Conservation (phyloP, 2,888 invertebrate genomes). For the Mesodorylaimus sp. region DNA sequence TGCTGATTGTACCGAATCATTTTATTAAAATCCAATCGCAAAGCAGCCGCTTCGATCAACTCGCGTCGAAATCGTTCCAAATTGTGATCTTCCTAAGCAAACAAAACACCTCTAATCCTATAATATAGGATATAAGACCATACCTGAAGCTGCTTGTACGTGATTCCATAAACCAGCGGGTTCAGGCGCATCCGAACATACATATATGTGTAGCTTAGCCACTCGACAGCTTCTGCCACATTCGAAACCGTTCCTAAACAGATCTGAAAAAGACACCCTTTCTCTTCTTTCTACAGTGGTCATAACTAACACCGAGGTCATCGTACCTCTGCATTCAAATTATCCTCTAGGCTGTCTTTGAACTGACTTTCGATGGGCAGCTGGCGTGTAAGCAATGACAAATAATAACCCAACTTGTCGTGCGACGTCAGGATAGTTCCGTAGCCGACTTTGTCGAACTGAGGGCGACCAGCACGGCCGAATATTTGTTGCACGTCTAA, state of each 20-base stretch:
- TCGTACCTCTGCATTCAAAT: conserved; percentile 82
- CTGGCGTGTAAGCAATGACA: conserved; percentile 80
- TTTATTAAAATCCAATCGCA: conserved; percentile 65
- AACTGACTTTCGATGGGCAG: conserved; percentile 97
- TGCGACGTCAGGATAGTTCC: conserved; percentile 86
- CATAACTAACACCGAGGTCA: too few species aligned
- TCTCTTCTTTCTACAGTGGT: too few species aligned
- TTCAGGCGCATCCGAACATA: conserved; percentile 82
- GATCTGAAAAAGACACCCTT: conserved; percentile 41
- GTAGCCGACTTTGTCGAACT: conserved; percentile 64
- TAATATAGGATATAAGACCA: background rate
- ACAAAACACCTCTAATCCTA: background rate
- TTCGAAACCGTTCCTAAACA: conserved; percentile 87
- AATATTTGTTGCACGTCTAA: conserved; percentile 95
- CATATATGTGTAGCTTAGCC: conserved; percentile 91
- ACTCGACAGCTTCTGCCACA: conserved; percentile 83
- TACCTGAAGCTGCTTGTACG: conserved; percentile 36
- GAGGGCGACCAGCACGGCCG: conserved; percentile 91
- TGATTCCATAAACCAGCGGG: conserved; percentile 56
- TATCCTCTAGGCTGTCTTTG: conserved; percentile 70
- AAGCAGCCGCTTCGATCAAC: conserved; percentile 58
- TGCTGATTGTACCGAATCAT: conserved; percentile 79
- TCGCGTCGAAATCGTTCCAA: conserved; percentile 56
- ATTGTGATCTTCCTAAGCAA: conserved; percentile 51
- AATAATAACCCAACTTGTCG: conserved; percentile 74